Conservation (phyloP, 2,797 vertebrate species). For the Pangasius krempfi region DNA sequence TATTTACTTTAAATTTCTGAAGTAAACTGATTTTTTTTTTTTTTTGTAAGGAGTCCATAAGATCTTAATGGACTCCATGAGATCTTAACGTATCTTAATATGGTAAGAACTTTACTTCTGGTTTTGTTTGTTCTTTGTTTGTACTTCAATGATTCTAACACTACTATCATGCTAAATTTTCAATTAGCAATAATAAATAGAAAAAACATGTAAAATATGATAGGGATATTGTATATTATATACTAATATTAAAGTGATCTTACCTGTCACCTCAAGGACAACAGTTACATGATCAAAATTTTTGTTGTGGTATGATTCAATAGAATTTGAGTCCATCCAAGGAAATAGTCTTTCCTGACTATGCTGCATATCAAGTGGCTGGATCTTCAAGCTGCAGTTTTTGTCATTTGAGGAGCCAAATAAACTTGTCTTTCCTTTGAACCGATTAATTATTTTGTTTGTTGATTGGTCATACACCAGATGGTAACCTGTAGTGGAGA, state of each 20-base stretch:
- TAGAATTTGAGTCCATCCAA: conserved; percentile 64
- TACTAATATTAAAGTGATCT: background rate
- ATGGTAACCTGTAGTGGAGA: conserved; percentile 34
- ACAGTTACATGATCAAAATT: conserved; percentile 31
- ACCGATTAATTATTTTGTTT: conserved; percentile 34
- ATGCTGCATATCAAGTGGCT: conserved; percentile 52
- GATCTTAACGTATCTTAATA: background rate
- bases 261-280: conserved; percentile 35
- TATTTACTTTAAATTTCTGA: background rate
- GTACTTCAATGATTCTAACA: background rate
- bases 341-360: conserved; percentile 62
- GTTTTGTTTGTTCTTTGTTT: background rate
- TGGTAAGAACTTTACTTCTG: background rate
- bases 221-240: background rate
- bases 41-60: background rate
- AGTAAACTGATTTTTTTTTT: background rate
- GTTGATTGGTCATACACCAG: conserved; percentile 50
- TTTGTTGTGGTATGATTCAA: conserved; percentile 45
- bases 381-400: conserved; percentile 67
- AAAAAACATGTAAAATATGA: background rate
- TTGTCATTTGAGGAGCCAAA: conserved; percentile 21
- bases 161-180: background rate
- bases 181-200: background rate
- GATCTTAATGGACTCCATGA: background rate
- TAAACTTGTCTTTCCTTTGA: conserved; percentile 54